Evolutionary conservation across 2,113 vertebrate species (phyloP).

Genomic region (Odobenus rosmarus): DNA sequence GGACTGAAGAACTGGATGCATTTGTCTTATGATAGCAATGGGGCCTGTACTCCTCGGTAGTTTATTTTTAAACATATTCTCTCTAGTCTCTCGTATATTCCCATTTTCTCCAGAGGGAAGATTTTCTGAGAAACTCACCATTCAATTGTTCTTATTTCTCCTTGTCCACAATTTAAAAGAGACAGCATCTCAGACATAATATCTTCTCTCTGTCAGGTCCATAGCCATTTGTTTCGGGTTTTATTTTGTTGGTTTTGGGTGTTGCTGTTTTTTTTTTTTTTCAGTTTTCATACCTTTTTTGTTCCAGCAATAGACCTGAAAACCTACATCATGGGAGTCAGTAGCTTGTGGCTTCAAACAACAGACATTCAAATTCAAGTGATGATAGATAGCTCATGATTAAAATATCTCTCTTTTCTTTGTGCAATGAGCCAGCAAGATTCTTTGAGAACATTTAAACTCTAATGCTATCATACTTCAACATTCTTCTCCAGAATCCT

Average conservation of each 20-base stretch:
- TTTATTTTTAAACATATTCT: slow-evolving; percentile 2
- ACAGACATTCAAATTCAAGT: slow-evolving; percentile 71
- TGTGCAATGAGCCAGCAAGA: slow-evolving; percentile 75
- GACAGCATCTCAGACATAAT: neutral
- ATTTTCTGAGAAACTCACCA: slow-evolving; percentile 28
- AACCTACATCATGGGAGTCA: slow-evolving; percentile 40
- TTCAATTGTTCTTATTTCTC: slow-evolving; percentile 6
- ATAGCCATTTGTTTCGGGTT: neutral
- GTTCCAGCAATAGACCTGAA: slow-evolving; percentile 58
- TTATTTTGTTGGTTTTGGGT: neutral
- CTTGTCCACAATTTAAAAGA: slow-evolving; percentile 47
- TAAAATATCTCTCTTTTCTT: slow-evolving; percentile 75
- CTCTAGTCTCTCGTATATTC: neutral
- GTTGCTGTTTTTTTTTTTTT: neutral
- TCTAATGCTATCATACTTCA: slow-evolving; percentile 49
- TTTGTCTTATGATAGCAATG: neutral
- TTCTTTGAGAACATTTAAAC: slow-evolving; percentile 70
- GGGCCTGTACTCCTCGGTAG: neutral
- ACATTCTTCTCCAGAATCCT: slow-evolving; percentile 42
- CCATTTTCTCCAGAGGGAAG: slow-evolving; percentile 41
- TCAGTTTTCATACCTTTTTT: slow-evolving; percentile 29
- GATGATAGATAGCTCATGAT: slow-evolving; percentile 71
- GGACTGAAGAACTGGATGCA: neutral
- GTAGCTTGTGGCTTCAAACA: slow-evolving; percentile 77
- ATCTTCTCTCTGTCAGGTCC: neutral